Percentiles rank a stretch among this genome's conserved stretches.
phyloP scores from a whole-genome alignment of 2,797 vertebrate genomes.

The Cuculus canorus region DNA sequence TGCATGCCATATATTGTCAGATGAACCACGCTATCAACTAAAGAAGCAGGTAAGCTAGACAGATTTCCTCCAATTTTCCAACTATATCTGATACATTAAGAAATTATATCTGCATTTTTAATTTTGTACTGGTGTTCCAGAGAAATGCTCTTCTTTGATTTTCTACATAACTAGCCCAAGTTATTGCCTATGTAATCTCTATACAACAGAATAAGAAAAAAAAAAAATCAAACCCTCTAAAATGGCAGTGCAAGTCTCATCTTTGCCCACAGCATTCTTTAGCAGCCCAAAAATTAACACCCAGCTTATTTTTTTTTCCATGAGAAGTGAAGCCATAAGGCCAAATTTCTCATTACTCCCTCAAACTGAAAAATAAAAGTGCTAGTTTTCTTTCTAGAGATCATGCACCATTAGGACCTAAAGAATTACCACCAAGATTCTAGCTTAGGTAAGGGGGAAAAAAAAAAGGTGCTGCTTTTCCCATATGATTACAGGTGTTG shows the following conservation, averaged over 20 bases:
- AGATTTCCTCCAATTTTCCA: background rate
- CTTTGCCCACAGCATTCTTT: background rate
- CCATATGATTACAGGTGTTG: background rate
- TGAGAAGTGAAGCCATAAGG: background rate
- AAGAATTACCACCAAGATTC: background rate
- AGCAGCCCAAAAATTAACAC: background rate
- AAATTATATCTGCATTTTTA: background rate
- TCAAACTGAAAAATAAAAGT: background rate
- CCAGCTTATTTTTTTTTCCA: background rate
- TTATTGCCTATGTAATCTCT: background rate
- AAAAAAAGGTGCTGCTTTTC: background rate
- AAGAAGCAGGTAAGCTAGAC: background rate
- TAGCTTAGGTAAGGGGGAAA: background rate
- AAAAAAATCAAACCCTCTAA: background rate
- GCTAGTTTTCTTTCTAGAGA: background rate
- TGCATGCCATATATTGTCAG: accelerated
- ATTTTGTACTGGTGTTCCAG: background rate
- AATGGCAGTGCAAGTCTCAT: background rate
- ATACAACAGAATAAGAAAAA: background rate
- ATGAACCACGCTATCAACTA: background rate
- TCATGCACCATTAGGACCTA: background rate
- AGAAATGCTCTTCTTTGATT: background rate
- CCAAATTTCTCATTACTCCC: background rate
- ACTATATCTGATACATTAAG: background rate
- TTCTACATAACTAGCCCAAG: background rate